Base-by-base conservation (phyloP, 2,797 vertebrate genomes). In the Ptychadena robeensis region DNA sequence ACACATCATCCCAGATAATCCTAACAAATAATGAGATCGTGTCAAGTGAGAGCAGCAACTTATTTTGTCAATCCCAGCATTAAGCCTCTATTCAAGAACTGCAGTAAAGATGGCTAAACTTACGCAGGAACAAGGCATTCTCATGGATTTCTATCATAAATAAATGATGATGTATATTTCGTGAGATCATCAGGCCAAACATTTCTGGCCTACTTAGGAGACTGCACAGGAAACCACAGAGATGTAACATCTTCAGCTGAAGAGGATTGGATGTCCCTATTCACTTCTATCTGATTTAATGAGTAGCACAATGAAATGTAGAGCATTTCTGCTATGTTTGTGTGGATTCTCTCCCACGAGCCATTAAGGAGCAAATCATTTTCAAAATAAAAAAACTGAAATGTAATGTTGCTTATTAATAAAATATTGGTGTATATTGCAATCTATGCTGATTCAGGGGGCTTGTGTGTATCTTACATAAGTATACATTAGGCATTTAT, bases 151-250 rank as follows among this genome's bases (percentile, higher is more conserved):
- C 34, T 48, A 27, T 25, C 18, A 27, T 59, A 67, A 22, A 40
- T 38, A 40, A 76, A 76, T 64, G 28, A 37, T 74, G 72, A 74
- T 78, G 75, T 53, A 32, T 66, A 34, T 78, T 78, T 67, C 63
- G 48, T 67, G 63, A 67, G 37, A 57, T 57, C 65, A 44, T 66
- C 31, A 78, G 44, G 31, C 35, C 40, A 79, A 35, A 69, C 31
- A 59, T 35, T 68, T 79, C 28, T 78, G 64, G 44, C 32, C 30
- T 79, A 68, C 76, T 38, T 40, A 57, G 12, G 68, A 22, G 8
- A 22, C 31, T 79, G 27, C 66, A 22, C 48, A 79, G 76, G 31
- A 59, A 69, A 69, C 44, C 63, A 37, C 74, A 28, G 63, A 83
- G 53, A 65, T 74, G 74, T 78, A 78, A 83, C 37, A 71, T 61